Base-by-base conservation (phyloP, 2,888 invertebrate genomes). In the Agrochola macilenta region DNA sequence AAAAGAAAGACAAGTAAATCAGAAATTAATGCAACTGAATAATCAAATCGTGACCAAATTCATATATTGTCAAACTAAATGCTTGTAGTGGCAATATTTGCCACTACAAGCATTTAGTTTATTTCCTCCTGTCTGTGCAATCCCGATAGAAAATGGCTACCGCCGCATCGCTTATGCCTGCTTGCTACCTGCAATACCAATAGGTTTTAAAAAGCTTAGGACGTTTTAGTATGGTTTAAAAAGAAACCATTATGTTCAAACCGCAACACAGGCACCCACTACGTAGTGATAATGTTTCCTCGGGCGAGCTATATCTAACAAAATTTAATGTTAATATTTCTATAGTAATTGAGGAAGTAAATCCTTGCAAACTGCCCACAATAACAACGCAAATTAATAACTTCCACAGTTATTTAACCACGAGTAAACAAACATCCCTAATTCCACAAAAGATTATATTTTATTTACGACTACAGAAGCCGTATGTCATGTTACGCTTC, bases 401-500 rank as follows among this genome's bases (percentile, higher is more conserved):
- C 58, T 26, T 35, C 57, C 60, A 5, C n/a, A 49, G 14, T 46
- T 30, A 54, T 43, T 43, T 30, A 61, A 52, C 20, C 12, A 54
- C 20, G 11, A 52, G 23, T 61, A 65, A 73, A 79, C 69, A 66
- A 72, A 69, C 14, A 66, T 57, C 4, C 20, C 2, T 52, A 70
- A 84, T 74, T 61, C 66, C 35, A 71, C 8, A 20, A 74, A 43
- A 76, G 30, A 69, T 69, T 65, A 79, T 43, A 61, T 46, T 82
- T 63, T 83, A 54, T 76, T 74, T 57, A 81, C 20, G 43, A 77
- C 26, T 14, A 49, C 61, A 54, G 81, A 85, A 85, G 73, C 68
- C 81, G 30, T 85, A 76, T 30, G 46, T 46, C 46, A 5, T 46
- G 39, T 68, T 75, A 82, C 82, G 68, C 30, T 65, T 46, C 64